A percentile compares a stretch with the other conserved stretches of the same genome.
Conservation (phyloP, 2,113 vertebrate genomes). For the Morphnarchus princeps region DNA sequence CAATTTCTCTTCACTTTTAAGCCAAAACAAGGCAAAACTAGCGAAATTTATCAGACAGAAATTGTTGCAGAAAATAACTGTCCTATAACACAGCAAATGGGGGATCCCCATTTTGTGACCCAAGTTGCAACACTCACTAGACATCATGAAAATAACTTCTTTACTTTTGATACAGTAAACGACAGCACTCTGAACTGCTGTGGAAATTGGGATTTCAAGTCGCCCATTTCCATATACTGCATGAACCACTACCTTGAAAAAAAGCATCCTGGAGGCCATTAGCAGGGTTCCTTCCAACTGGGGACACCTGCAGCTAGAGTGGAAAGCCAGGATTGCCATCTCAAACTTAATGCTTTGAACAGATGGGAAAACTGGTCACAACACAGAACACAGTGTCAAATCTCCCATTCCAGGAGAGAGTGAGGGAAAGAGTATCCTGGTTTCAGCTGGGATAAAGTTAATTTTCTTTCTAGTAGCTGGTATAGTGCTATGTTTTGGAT, state of each 20-base stretch:
- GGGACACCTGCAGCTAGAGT: neutral
- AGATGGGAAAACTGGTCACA: neutral
- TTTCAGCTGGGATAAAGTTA: too few species aligned
- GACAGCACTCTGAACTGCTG: neutral
- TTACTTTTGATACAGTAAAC: neutral
- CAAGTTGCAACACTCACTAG: neutral
- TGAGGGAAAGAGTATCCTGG: neutral
- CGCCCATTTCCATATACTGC: neutral
- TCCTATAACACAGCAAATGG: neutral
- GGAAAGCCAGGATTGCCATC: neutral
- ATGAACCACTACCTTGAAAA: neutral
- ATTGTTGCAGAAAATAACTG: neutral
- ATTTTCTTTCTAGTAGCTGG: too few species aligned
- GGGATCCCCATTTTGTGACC: neutral
- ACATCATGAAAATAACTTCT: neutral
- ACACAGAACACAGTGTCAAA: neutral
- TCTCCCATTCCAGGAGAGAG: neutral
- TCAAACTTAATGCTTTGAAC: neutral
- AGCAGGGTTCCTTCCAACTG: neutral
- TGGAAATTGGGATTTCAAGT: neutral
- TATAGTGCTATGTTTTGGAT: too few species aligned
- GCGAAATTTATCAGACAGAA: neutral
- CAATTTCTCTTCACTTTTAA: neutral
- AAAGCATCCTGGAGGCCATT: neutral
- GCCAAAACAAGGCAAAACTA: neutral